Percentiles rank a stretch among this genome's conserved stretches.
Conservation (phyloP, 2,888 invertebrate species). For the Tiliacea aurago region DNA sequence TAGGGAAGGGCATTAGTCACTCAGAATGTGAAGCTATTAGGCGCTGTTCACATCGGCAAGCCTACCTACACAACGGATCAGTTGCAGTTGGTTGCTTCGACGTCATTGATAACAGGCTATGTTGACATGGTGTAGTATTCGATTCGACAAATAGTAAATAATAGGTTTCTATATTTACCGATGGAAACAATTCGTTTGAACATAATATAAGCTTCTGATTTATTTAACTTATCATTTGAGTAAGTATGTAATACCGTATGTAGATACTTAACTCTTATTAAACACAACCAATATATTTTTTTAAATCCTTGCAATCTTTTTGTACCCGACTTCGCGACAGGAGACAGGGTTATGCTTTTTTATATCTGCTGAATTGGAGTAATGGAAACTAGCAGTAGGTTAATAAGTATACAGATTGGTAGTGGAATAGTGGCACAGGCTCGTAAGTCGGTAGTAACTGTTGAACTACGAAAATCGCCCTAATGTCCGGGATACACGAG, state of each 20-base stretch:
- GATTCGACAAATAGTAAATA: neutral
- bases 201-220: neutral
- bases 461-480: neutral
- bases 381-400: conserved; percentile 11
- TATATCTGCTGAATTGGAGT: neutral
- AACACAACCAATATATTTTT: neutral
- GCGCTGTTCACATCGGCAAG: conserved; percentile 69
- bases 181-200: conserved; percentile 1
- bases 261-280: neutral
- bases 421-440: conserved; percentile 14
- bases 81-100: conserved; percentile 45
- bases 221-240: neutral
- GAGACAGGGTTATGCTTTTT: neutral
- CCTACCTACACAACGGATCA: conserved; percentile 56
- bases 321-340: too few relatives aligned
- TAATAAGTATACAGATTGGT: conserved; percentile 16
- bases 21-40: conserved; percentile 85
- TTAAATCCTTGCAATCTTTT: too few relatives aligned
- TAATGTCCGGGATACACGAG: too few relatives aligned
- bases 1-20: conserved; percentile 87
- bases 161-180: neutral
- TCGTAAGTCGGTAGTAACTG: neutral
- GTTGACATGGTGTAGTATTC: conserved; percentile 20
- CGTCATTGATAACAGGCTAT: conserved; percentile 39
- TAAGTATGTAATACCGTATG: neutral